Conservation (phyloP, 2,888 invertebrate species). For the Drosophila merina region DNA sequence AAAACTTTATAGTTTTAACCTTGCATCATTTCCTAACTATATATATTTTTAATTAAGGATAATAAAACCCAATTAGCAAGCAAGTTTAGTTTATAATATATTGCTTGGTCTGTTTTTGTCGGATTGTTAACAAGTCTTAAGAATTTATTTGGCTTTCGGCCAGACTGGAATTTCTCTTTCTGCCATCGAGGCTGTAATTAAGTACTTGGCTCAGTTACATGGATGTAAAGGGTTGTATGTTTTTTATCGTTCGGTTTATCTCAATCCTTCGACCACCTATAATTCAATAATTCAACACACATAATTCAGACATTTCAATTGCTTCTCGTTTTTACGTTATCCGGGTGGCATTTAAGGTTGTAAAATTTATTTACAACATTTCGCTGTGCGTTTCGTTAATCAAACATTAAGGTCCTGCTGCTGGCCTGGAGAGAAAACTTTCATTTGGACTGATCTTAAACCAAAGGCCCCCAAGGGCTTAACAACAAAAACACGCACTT, state of each 20-base stretch:
- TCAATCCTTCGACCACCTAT: conserved; percentile 34
- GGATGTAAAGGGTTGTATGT: background rate
- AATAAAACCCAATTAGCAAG: background rate
- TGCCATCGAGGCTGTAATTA: background rate
- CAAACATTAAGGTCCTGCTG: conserved; percentile 44
- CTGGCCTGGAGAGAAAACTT: conserved; percentile 51
- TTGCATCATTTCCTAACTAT: background rate
- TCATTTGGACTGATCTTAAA: conserved; percentile 49
- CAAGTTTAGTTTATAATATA: background rate
- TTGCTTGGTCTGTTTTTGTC: background rate
- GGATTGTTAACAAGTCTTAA: background rate
- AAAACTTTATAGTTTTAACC: background rate
- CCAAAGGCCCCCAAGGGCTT: conserved; percentile 59
- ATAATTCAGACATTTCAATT: conserved; percentile 45
- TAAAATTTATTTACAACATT: conserved; percentile 55
- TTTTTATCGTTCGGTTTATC: background rate
- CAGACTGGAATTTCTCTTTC: conserved; percentile 22
- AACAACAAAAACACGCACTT: conserved; percentile 69
- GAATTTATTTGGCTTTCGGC: background rate
- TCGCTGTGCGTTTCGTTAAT: conserved; percentile 42
- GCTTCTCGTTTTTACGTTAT: conserved; percentile 39
- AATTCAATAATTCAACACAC: conserved; percentile 38
- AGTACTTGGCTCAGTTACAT: conserved; percentile 24
- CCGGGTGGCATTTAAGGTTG: conserved; percentile 56
- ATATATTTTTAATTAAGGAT: background rate